Percentiles rank a stretch among this genome's conserved stretches.
phyloP scores from a whole-genome alignment of 2,797 vertebrate species.

The Neoniphon sammara region DNA sequence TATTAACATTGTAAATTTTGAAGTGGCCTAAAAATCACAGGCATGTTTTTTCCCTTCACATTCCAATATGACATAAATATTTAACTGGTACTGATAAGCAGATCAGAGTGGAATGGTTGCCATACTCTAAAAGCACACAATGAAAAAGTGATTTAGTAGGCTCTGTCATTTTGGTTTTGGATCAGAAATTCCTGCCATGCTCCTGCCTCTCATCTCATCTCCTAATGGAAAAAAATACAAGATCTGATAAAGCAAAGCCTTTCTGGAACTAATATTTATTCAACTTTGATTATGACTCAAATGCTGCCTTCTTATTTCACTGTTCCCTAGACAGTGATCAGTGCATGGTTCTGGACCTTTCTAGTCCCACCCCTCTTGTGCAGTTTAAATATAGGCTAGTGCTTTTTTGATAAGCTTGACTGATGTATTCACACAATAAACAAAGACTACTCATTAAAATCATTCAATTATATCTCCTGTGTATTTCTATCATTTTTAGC shows the following conservation, averaged over 20 bases:
- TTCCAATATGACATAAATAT: neutral
- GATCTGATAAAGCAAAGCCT: neutral
- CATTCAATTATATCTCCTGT: too few relatives aligned
- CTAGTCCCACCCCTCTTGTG: neutral
- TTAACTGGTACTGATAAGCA: neutral
- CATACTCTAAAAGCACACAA: neutral
- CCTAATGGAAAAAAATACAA: neutral
- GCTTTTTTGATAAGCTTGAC: neutral
- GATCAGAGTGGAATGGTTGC: neutral
- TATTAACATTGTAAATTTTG: neutral
- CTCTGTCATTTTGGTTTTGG: neutral
- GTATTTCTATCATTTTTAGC: too few relatives aligned
- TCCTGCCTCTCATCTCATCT: neutral
- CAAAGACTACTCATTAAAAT: neutral
- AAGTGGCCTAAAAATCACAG: neutral
- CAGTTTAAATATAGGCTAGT: conserved; percentile 12
- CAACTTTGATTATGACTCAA: neutral
- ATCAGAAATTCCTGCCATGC: neutral
- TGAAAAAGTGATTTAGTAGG: neutral
- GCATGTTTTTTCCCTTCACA: too few relatives aligned
- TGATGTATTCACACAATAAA: neutral
- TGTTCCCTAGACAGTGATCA: conserved; percentile 14
- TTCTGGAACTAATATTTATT: neutral
- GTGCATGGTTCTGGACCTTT: neutral
- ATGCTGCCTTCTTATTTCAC: conserved; percentile 5